phyloP scores from a whole-genome alignment of 2,113 vertebrate species.

The Choloepus hoffmanni region DNA sequence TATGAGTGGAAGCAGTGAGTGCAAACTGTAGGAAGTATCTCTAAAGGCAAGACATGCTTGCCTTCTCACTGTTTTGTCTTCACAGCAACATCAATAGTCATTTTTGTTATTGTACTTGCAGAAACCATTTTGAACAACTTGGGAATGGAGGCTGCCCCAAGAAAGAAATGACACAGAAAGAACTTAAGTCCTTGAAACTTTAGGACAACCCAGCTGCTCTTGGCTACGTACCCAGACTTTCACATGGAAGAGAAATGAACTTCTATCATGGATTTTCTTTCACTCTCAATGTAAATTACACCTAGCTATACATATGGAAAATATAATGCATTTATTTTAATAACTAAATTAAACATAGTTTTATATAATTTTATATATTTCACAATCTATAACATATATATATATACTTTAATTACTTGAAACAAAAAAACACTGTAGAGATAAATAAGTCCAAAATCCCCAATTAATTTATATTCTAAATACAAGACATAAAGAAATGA shows the following conservation, averaged over 20 bases:
- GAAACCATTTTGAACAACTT: neutral
- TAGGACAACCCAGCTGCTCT: neutral
- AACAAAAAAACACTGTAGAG: neutral
- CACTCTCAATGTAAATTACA: neutral
- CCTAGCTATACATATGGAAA: neutral
- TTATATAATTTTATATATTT: neutral
- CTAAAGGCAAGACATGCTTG: neutral
- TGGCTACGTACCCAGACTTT: neutral
- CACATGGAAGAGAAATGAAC: neutral
- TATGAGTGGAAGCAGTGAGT: neutral
- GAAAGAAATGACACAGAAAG: neutral
- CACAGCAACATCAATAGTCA: neutral
- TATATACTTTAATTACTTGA: neutral
- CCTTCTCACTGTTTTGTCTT: neutral
- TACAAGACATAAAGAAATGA: neutral
- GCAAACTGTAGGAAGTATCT: neutral
- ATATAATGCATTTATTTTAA: neutral
- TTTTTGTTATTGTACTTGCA: neutral
- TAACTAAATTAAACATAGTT: neutral
- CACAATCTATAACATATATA: neutral
- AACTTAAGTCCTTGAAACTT: neutral
- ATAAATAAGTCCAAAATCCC: neutral
- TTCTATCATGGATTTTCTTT: neutral
- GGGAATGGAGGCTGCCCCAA: rapidly evolving
- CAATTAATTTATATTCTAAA: neutral